Base-by-base conservation (phyloP, 2,888 invertebrate species). In the Leptinotarsa juncta region DNA sequence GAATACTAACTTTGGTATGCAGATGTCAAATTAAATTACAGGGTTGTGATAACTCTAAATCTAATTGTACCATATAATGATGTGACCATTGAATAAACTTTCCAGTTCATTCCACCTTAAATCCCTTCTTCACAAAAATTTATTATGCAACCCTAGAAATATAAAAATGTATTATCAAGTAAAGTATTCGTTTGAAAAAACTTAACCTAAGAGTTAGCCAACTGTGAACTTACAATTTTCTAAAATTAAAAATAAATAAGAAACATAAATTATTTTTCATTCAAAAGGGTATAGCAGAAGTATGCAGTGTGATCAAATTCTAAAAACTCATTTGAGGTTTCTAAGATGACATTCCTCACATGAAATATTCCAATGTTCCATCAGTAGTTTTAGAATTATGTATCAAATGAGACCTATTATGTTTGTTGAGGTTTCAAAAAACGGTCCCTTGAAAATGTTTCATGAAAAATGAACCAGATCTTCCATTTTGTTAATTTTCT, bases 121-220 rank as follows among this genome's bases (percentile, higher is more conserved):
- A 23, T 23, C 14, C 20, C 57, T 23, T 57, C 57, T 57, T 57
- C 57, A 57, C 23, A 57, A 57, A 57, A 57, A 57, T 23, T 57
- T 57, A 57, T 57, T 57, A 57, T 57, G 57, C 14, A 57, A 23
- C 57, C 57, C 57, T 57, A 57, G 57, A 57, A 57, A 23, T 14
- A 14, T 23, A 57, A 57, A 57, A 23, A 14, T 57, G 3, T 12
- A 15, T 57, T 23, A 16, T 57, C 57, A 57, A 57, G 18, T 10
- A 23, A 23, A 14, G 14, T 23, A 57, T 57, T 14, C 4, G 7
- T 12, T 20, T 57, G 14, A 20, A 57, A 23, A 20, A 55, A 55
- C 10, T n/a, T 3, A 57, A 4, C 18, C 20, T 4, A 57, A 57
- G 20, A 23, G 3, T 15, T 23, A 23, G 23, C 20, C 23, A 12